These are phyloP conservation scores for Cygnus olor DNA, from an alignment of 2,797 vertebrate genomes.

Conservation along the genomic window DNA sequence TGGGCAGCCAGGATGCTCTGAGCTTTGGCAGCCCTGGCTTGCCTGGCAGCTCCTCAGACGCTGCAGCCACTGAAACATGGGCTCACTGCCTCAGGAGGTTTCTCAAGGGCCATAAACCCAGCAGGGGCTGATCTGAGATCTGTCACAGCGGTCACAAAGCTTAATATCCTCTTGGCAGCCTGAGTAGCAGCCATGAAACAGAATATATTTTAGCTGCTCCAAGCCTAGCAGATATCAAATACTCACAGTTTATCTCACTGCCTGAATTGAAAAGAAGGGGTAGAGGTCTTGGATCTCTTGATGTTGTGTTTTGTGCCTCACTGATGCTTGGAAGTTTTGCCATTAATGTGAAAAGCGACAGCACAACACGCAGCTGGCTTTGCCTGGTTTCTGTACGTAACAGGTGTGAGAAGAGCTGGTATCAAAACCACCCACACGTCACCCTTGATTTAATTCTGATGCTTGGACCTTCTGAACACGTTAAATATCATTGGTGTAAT, in stretches of 20 bases:
- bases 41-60: not conserved
- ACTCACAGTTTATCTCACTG: not conserved
- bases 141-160: not conserved
- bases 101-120: not conserved
- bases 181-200: not conserved
- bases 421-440: not conserved
- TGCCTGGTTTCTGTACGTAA: not conserved
- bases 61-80: not conserved
- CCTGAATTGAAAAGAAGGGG: not conserved
- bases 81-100: not conserved
- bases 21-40: not conserved
- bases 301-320: not conserved
- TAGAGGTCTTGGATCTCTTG: not conserved
- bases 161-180: not conserved
- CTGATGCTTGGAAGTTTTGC: not conserved
- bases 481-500: not conserved
- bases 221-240: not conserved
- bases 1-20: not conserved
- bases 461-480: not conserved
- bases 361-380: not conserved
- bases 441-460: not conserved
- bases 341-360: fast-evolving
- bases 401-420: not conserved
- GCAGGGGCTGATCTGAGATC: not conserved
- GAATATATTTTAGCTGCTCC: not conserved